Evolutionary conservation across 2,797 vertebrate species (phyloP), one percentile per base, ranked within the genome.

Genomic region (Argentina silus): DNA sequence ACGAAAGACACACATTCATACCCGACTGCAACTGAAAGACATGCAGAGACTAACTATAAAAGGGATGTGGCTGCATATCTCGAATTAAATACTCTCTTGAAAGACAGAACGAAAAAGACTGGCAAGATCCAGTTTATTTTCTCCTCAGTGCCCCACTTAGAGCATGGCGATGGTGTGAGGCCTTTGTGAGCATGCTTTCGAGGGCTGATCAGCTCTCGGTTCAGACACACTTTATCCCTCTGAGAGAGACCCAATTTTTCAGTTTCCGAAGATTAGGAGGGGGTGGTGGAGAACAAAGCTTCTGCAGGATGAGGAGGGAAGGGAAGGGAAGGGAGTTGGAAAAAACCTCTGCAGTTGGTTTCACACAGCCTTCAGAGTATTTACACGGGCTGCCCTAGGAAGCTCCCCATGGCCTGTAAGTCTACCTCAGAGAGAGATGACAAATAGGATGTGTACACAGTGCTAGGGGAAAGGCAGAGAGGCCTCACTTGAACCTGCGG

Each of bases 201-300:
- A 86, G 82, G 84, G 86, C 85, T 81, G 87, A 90, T 88, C 87
- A 88, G 89, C 88, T 87, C 36, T 91, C 87, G 82, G 86, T 85
- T 82, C 88, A 78, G 78, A 84, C 87, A 79, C 80, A 85, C 79
- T 90, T 87, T 74, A 90, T 90, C 81, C 82, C 81, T 70, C 67
- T 73, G 78, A 88, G 86, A 89, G 81, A 88, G 81, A 88, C 87
- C 81, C 85, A 87, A 82, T 85, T 87, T 88, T 83, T 77, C 82
- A 82, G 53, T 86, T 88, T 89, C 83, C 81, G 85, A 83, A 89
- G 89, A 89, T 87, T 87, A 91, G 68, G 74, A 75, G 70, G 23
- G 53, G 27, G 17, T 27, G 73, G 21, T 50, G 80, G 83, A 85
- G 85, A 90, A 89, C 85, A 88, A 86, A 87, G 85, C 81, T 81